Percentiles rank a stretch among this genome's conserved stretches.
These are phyloP conservation scores for Acipenser ruthenus DNA, from an alignment of 2,797 vertebrate species.

Conservation along the genomic window DNA sequence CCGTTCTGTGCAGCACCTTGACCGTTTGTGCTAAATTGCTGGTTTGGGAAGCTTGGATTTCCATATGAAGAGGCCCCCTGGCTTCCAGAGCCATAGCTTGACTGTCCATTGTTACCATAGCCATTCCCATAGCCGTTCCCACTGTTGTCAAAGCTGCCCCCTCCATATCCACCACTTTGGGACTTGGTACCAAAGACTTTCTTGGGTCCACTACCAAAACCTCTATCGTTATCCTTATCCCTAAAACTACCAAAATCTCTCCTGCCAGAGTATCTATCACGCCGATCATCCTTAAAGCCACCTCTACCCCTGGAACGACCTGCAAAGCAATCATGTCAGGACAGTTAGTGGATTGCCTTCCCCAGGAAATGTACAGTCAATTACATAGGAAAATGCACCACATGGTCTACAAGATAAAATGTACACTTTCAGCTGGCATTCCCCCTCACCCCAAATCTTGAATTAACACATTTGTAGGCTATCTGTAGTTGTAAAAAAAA, in stretches of 20 bases:
- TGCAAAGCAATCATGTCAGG: slow-evolving; percentile 34
- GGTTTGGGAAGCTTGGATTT: slow-evolving; percentile 78
- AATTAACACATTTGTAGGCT: too few species aligned
- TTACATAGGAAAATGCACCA: too few species aligned
- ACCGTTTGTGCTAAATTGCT: slow-evolving; percentile 72
- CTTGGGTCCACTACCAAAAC: slow-evolving; percentile 76
- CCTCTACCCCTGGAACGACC: slow-evolving; percentile 89
- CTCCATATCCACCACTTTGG: slow-evolving; percentile 81
- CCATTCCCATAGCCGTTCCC: slow-evolving; percentile 72
- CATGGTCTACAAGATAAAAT: too few species aligned
- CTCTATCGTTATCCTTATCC: slow-evolving; percentile 84
- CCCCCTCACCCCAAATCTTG: too few species aligned
- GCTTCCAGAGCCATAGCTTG: slow-evolving; percentile 69
- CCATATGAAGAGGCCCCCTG: slow-evolving; percentile 69
- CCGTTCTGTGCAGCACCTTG: slow-evolving; percentile 78
- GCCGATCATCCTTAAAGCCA: slow-evolving; percentile 80
- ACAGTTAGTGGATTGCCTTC: too few species aligned
- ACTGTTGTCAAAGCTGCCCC: slow-evolving; percentile 67
- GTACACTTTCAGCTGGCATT: too few species aligned
- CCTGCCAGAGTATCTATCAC: slow-evolving; percentile 95
- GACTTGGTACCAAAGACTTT: slow-evolving; percentile 82
- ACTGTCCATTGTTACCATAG: slow-evolving; percentile 72
- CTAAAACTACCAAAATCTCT: slow-evolving; percentile 87
- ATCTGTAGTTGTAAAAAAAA: too few species aligned
- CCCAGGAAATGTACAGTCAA: too few species aligned